A percentile compares a stretch with the other conserved stretches of the same genome.
Evolutionary conservation across 2,113 vertebrate species (phyloP).

Genomic region (Pseudonaja textilis): DNA sequence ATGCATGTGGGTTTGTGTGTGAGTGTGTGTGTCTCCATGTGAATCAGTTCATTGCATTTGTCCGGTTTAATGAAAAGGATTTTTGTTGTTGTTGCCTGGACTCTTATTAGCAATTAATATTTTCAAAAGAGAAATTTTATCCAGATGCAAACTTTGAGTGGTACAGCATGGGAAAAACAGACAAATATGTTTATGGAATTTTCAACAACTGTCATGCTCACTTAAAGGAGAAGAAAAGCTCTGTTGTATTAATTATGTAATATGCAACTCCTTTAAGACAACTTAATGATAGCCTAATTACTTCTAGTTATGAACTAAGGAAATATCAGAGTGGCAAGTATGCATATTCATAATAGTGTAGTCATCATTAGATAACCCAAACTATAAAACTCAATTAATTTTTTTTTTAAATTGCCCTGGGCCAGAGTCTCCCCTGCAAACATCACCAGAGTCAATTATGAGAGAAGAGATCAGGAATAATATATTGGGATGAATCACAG

Average conservation of each 20-base stretch:
- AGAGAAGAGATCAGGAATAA: neutral
- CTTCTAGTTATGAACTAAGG: neutral
- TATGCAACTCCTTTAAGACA: constrained; percentile 1
- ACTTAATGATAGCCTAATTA: neutral
- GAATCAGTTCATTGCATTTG: neutral
- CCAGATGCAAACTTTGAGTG: neutral
- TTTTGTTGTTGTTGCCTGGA: neutral
- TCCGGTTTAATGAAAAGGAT: neutral
- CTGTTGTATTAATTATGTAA: constrained; percentile 27
- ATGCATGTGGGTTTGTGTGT: neutral
- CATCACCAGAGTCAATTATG: constrained; percentile 4
- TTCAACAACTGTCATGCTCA: constrained; percentile 4
- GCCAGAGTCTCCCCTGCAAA: neutral
- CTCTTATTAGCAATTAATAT: neutral
- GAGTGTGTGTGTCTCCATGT: neutral
- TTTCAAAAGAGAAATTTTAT: neutral
- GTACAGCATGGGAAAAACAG: neutral
- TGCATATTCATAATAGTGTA: neutral
- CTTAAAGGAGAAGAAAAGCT: neutral
- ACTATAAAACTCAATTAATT: constrained; percentile 13
- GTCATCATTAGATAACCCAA: neutral
- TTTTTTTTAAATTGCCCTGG: constrained; percentile 2
- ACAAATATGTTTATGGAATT: neutral
- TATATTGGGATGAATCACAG: neutral
- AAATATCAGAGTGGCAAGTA: constrained; percentile 17